A percentile compares a stretch with the other conserved stretches of the same genome.
phyloP scores from a whole-genome alignment of 2,113 vertebrate species.

The Pleuronectes platessa region DNA sequence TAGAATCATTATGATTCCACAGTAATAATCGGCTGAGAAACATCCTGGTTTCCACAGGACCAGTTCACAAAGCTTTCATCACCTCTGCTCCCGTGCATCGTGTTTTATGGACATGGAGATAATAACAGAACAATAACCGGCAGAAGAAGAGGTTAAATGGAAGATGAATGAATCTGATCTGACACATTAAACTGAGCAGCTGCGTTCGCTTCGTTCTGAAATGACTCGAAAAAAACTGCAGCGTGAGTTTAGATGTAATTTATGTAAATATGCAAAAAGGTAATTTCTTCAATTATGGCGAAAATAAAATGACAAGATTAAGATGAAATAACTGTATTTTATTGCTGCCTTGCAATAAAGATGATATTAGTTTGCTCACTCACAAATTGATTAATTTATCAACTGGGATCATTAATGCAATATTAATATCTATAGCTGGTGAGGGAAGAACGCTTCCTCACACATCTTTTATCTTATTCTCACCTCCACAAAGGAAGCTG shows the following conservation, averaged over 20 bases:
- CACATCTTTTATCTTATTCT: too few species aligned
- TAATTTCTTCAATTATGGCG: background rate
- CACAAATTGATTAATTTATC: background rate
- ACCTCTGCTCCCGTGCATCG: background rate
- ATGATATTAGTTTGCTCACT: background rate
- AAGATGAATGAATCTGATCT: background rate
- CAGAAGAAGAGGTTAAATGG: background rate
- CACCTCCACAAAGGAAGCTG: too few species aligned
- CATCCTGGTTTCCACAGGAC: background rate
- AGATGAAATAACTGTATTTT: background rate
- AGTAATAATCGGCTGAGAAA: conserved; percentile 28
- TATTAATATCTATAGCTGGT: background rate
- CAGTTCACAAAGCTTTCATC: background rate
- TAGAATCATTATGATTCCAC: background rate
- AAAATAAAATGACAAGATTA: background rate
- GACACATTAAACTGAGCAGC: background rate
- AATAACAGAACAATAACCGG: background rate
- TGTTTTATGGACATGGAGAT: background rate
- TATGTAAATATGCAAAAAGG: background rate
- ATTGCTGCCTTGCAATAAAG: background rate
- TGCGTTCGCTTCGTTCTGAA: background rate
- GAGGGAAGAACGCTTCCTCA: background rate
- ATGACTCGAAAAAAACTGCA: background rate
- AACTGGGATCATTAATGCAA: background rate
- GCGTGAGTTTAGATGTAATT: background rate